These are phyloP conservation scores for Erebia aethiops DNA, from an alignment of 2,888 invertebrate species.

Conservation along the genomic window DNA sequence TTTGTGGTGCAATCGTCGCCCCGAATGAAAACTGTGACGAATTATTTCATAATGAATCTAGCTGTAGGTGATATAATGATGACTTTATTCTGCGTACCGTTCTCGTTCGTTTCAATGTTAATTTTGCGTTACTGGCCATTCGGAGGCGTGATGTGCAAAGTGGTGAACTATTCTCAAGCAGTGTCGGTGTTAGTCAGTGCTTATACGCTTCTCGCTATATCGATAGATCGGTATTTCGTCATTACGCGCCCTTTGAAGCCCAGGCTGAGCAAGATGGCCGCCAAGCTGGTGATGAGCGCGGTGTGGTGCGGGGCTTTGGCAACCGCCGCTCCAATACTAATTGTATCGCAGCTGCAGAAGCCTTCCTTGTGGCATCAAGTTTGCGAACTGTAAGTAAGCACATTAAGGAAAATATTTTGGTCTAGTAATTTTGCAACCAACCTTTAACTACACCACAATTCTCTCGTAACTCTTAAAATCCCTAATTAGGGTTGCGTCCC, in stretches of 20 bases:
- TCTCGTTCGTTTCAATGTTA: constrained; percentile 91
- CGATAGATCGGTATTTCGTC: constrained; percentile 94
- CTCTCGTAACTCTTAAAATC: too few relatives aligned
- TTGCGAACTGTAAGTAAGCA: constrained; percentile 85
- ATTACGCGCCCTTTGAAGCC: constrained; percentile 94
- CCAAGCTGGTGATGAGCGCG: constrained; percentile 86
- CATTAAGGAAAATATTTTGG: neutral
- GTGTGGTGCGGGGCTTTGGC: constrained; percentile 91
- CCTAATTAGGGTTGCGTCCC: too few relatives aligned
- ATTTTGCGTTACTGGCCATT: constrained; percentile 95
- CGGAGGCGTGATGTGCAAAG: constrained; percentile 90
- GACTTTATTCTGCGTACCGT: constrained; percentile 95
- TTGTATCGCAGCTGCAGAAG: constrained; percentile 87
- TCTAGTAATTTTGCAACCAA: constrained; percentile 55
- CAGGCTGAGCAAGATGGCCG: constrained; percentile 87
- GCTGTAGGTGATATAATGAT: constrained; percentile 95
- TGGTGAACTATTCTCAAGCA: constrained; percentile 92
- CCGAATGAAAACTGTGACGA: constrained; percentile 95
- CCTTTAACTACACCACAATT: neutral
- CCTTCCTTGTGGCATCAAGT: constrained; percentile 84
- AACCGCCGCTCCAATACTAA: constrained; percentile 91
- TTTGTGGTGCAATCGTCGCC: constrained; percentile 93
- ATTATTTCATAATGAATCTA: constrained; percentile 94
- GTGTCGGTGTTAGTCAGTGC: constrained; percentile 93
- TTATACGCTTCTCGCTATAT: constrained; percentile 95